These are phyloP conservation scores for Gambelia wislizenii DNA, from an alignment of 2,797 vertebrate species.

Conservation along the genomic window DNA sequence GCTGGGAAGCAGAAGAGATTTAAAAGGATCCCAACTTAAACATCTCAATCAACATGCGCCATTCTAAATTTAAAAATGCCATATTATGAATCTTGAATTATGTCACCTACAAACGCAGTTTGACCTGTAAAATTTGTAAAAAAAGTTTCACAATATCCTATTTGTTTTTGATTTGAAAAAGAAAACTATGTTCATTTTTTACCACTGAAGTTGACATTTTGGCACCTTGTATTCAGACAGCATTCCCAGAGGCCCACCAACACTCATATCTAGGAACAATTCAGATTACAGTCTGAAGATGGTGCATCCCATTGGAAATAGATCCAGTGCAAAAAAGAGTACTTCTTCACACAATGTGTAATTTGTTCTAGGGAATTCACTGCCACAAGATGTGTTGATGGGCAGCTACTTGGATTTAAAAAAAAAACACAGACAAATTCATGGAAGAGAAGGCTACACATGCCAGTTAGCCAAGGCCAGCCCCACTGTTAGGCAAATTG, in stretches of 20 bases:
- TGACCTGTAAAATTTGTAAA: neutral
- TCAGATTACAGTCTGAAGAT: neutral
- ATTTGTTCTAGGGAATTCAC: neutral
- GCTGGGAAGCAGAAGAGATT: constrained; percentile 68
- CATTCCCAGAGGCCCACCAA: neutral
- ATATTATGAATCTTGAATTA: neutral
- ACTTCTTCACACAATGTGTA: neutral
- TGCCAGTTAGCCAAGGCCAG: neutral
- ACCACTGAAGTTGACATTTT: neutral
- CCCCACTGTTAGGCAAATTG: too few relatives aligned
- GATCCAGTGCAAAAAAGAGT: neutral
- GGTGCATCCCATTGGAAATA: neutral
- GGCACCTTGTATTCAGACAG: neutral
- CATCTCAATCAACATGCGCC: too few relatives aligned
- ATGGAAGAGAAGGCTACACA: neutral
- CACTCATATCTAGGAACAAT: neutral
- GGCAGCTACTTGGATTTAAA: too few relatives aligned
- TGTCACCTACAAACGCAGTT: neutral
- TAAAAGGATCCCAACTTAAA: neutral
- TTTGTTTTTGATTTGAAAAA: neutral
- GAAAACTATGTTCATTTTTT: neutral
- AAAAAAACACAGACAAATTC: neutral
- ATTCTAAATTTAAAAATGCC: neutral
- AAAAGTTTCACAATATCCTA: neutral
- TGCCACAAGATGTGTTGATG: neutral